A percentile compares a stretch with the other conserved stretches of the same genome.
phyloP scores from a whole-genome alignment of 2,113 vertebrate species.

The Agapornis roseicollis region DNA sequence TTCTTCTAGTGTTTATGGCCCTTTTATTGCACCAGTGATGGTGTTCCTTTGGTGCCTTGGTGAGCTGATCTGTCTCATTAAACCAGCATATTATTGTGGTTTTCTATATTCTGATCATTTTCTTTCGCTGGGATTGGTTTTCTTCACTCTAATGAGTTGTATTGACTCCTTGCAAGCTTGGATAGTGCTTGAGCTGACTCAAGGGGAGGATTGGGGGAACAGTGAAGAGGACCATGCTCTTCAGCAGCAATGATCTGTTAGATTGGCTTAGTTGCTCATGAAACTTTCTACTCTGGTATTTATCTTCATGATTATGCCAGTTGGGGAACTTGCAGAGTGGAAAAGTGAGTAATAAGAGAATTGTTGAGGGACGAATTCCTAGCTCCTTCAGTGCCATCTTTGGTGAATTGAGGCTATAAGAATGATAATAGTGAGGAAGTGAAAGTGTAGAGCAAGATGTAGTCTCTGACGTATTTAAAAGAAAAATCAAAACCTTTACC shows the following conservation, averaged over 20 bases:
- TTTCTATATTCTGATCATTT: conserved; percentile 8
- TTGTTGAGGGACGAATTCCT: neutral
- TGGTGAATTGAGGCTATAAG: neutral
- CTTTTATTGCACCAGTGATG: neutral
- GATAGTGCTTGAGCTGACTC: neutral
- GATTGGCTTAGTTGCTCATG: neutral
- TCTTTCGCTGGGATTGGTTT: neutral
- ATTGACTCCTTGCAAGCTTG: neutral
- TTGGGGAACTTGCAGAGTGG: neutral
- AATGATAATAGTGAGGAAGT: neutral
- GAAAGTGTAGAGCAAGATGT: neutral
- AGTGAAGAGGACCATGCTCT: neutral
- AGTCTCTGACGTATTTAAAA: neutral
- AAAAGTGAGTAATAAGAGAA: neutral
- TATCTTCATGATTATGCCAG: neutral
- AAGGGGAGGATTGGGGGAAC: neutral
- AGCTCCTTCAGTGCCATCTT: neutral
- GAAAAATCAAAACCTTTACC: neutral
- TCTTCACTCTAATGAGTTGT: neutral
- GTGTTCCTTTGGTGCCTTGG: neutral
- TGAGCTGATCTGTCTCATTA: conserved; percentile 34
- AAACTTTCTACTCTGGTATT: neutral
- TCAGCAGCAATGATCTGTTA: neutral
- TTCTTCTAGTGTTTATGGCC: neutral
- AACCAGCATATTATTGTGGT: neutral